Base-by-base conservation (phyloP, 2,888 invertebrate species). In the Antheraea yamamai region DNA sequence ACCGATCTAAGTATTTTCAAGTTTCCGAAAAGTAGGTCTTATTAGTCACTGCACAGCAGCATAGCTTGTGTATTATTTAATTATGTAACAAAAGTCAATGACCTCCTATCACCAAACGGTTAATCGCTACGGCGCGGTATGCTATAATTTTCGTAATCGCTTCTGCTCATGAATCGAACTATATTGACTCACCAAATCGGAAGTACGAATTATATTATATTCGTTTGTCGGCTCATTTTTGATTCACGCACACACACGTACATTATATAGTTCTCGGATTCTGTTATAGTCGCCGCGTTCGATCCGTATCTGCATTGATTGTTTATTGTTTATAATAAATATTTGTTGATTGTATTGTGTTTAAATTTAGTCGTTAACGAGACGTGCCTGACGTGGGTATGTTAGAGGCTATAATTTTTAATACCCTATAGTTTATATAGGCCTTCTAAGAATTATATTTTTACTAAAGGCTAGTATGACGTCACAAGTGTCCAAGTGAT, bases 141-240 rank as follows among this genome's bases (percentile, higher is more conserved):
- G 23, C 64, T 64, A 2, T n/a, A 8, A n/a, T 23, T 23, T 64
- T 18, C n/a, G 4, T 30, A 61, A 39, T 39, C 75, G 75, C 77
- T 71, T 72, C 66, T 70, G 52, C 73, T 72, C 47, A 20, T 74
- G 68, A 74, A 23, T 76, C 68, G 68, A 26, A n/a, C 23, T 52
- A 51, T 23, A 73, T 72, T 78, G 79, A 80, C 74, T 82, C 85
- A 84, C 84, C 84, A 87, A 86, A 85, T 90, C 91, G 91, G 90
- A 92, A 91, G 89, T 90, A 83, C 81, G 85, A 89, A 87, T 88
- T 84, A 87, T 83, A 61, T 61, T 61, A 84, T 80, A 80, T 83
- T 81, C 84, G 76, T 88, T 85, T 86, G 88, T 87, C 89, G 89
- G 88, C 79, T 76, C 84, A 78, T 85, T 88, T 85, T 77, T 78